Conservation (phyloP, 2,797 vertebrate species). For the Rhinoraja longicauda region DNA sequence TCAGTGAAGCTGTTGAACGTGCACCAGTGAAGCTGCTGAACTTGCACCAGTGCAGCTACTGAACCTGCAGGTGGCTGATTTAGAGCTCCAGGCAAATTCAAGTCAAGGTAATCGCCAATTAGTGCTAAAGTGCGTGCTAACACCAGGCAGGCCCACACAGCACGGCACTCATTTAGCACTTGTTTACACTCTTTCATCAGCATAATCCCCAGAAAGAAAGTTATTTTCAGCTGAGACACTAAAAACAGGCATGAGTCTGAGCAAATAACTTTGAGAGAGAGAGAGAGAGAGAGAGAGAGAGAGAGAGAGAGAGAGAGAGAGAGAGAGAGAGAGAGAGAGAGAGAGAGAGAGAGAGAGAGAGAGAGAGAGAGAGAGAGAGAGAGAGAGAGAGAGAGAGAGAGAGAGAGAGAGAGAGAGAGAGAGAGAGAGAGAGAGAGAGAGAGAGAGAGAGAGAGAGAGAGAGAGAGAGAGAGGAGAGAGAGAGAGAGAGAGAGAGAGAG, state of each 20-base stretch:
- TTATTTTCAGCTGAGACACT: not conserved
- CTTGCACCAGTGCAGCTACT: no score
- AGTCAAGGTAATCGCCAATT: slow-evolving; percentile 9
- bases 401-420: not conserved
- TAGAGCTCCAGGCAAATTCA: not conserved
- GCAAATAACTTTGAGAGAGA: not conserved
- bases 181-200: not conserved
- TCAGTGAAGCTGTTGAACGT: no score
- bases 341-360: not conserved
- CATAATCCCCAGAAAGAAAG: not conserved
- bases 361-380: not conserved
- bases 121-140: not conserved
- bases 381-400: not conserved
- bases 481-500: not conserved
- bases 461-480: not conserved
- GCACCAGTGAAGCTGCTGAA: no score
- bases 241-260: not conserved
- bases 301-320: not conserved
- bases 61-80: not conserved
- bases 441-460: not conserved
- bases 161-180: not conserved
- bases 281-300: not conserved
- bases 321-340: not conserved
- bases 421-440: not conserved
- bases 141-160: not conserved